Base-by-base conservation (phyloP, 1,140 invertebrate species). In the Bombus affinis region DNA sequence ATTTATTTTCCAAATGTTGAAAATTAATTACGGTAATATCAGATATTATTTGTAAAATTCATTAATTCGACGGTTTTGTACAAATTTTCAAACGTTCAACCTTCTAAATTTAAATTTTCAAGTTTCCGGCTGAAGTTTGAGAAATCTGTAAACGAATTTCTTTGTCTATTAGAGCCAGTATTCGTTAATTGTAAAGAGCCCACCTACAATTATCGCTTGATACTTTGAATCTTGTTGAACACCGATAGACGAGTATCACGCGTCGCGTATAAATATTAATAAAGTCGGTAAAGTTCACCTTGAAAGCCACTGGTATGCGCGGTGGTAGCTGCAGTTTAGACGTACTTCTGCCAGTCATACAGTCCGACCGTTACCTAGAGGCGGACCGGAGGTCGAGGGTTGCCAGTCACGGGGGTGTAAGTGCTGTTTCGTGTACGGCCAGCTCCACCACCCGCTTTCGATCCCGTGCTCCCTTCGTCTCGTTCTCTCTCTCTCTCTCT, bases 391-490 rank as follows among this genome's bases (percentile, higher is more conserved):
- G 92, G 92, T 92, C 86, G 92, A 92, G 91, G 91, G 89, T 87
- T 89, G 91, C 81, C 85, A 89, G 88, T 92, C 87, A 88, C 88
- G 91, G 89, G 90, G 90, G 90, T 93, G 90, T 94, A 94, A 94
- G 94, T 94, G 94, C 94, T 91, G 91, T 94, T 94, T 91, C 94
- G 92, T 94, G 94, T 94, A 93, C 92, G 90, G 75, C 83, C 88
- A 73, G 72, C 74, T 74, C 83, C 47, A 35, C 82, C 85, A 71
- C 86, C 85, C 80, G 47, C 62, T 75, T 82, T 80, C 80, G 65
- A 81, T 80, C 75, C 75, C 53, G 9, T 32, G 32, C 47, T 15
- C 75, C 47, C 42, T 66, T 28, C 59, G 6, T 32, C 44, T 59
- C 57, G 39, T 9, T 44, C 66, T n/a, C 47, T 35, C 35, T 44